Percentiles rank a stretch among this genome's conserved stretches.
Evolutionary conservation across 2,113 vertebrate genomes (phyloP).

Genomic region (Oenanthe melanoleuca): DNA sequence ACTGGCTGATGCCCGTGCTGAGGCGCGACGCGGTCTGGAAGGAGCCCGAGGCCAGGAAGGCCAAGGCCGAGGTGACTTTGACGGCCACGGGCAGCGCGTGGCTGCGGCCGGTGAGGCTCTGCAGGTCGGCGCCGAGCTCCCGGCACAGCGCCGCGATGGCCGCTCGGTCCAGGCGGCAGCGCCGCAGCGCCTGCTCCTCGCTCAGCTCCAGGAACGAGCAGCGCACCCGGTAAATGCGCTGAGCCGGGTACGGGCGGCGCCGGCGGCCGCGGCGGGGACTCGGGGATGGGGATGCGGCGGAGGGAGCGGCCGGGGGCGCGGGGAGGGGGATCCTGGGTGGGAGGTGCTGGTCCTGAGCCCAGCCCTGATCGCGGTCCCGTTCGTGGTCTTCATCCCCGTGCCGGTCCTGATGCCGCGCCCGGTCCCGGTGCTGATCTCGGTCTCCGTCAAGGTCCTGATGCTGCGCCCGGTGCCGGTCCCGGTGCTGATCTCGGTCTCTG

Average conservation of each 20-base stretch:
- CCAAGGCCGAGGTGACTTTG: neutral
- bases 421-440: neutral
- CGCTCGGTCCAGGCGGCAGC: neutral
- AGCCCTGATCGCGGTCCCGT: neutral
- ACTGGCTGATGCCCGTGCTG: slow-evolving; percentile 11
- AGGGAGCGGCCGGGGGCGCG: too few species aligned
- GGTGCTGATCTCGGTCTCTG: neutral
- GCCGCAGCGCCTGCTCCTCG: slow-evolving; percentile 1
- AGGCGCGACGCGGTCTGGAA: neutral
- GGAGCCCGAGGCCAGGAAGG: neutral
- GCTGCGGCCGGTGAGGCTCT: neutral
- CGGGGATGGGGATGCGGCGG: neutral
- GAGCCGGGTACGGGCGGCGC: neutral
- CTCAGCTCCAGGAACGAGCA: slow-evolving; percentile 10
- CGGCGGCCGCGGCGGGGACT: neutral
- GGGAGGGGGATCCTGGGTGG: neutral
- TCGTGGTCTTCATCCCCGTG: too few species aligned
- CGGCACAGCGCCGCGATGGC: neutral
- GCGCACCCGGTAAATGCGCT: neutral
- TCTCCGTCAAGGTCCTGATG: too few species aligned
- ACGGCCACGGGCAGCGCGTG: neutral
- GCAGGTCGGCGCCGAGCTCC: neutral
- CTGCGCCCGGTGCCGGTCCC: too few species aligned
- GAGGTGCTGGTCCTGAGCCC: neutral
- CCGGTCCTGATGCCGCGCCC: too few species aligned